Conservation (phyloP, 2,888 invertebrate species). For the Lycia hirtaria region DNA sequence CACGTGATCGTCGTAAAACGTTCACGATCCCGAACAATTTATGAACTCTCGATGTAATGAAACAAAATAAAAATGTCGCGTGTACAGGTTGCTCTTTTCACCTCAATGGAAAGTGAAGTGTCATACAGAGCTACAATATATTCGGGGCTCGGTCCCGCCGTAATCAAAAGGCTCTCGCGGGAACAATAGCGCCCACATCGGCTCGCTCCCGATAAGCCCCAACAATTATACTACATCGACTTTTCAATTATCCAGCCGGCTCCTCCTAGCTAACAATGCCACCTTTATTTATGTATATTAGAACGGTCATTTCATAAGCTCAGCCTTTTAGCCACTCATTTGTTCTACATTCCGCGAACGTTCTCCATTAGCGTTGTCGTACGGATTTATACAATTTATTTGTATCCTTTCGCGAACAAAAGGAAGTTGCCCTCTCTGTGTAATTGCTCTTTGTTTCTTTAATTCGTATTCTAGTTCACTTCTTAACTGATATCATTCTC, state of each 20-base stretch:
- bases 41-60: slow-evolving; percentile 34
- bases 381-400: slow-evolving; percentile 46
- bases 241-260: slow-evolving; percentile 83
- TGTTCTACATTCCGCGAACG: slow-evolving; percentile 51
- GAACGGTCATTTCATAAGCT: slow-evolving; percentile 79
- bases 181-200: slow-evolving; percentile 85
- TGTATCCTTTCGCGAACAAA: slow-evolving; percentile 45
- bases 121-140: slow-evolving; percentile 82
- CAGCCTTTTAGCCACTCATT: slow-evolving; percentile 64
- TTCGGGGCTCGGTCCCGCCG: slow-evolving; percentile 73
- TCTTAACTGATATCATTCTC: slow-evolving; percentile 41
- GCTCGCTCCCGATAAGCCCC: slow-evolving; percentile 80
- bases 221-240: slow-evolving; percentile 85
- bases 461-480: slow-evolving; percentile 42
- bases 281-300: slow-evolving; percentile 83
- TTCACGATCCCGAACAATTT: slow-evolving; percentile 26
- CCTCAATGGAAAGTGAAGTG: slow-evolving; percentile 78
- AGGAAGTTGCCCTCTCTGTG: slow-evolving; percentile 37
- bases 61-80: slow-evolving; percentile 52
- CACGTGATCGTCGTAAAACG: slow-evolving; percentile 16
- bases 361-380: slow-evolving; percentile 55
- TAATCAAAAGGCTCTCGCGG: slow-evolving; percentile 83
- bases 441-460: slow-evolving; percentile 46
- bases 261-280: slow-evolving; percentile 80
- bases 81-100: slow-evolving; percentile 68